Evolutionary conservation across 2,797 vertebrate genomes (phyloP).

Genomic region (Borostomias antarcticus): DNA sequence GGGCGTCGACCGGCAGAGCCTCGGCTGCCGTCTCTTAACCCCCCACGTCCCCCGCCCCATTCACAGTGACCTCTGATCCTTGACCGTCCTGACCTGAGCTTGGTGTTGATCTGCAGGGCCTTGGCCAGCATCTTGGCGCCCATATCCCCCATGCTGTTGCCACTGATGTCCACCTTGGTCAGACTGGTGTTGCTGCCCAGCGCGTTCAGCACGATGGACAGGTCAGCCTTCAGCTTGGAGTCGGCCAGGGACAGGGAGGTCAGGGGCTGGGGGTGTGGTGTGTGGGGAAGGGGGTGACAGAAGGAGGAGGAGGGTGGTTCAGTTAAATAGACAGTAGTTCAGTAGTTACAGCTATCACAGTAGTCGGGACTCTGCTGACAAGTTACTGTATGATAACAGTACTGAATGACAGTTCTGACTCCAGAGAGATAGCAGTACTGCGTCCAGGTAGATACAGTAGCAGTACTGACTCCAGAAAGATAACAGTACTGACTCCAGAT

Average conservation of each 20-base stretch:
- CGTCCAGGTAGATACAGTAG: too few species aligned
- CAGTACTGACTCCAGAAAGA: too few species aligned
- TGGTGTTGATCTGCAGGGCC: constrained; percentile 96
- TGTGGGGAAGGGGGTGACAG: neutral
- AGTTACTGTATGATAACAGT: too few species aligned
- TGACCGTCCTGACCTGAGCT: constrained; percentile 76
- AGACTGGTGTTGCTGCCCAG: constrained; percentile 94
- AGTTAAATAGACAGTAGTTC: neutral
- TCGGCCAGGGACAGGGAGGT: constrained; percentile 92
- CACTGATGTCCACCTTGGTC: constrained; percentile 93
- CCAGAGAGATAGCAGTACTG: too few species aligned
- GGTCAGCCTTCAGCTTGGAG: constrained; percentile 91
- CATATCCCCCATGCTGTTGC: constrained; percentile 96
- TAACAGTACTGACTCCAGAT: too few species aligned
- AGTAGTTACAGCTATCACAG: too few species aligned
- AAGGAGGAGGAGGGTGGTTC: neutral
- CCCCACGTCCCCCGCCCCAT: neutral
- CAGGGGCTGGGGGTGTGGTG: constrained; percentile 78
- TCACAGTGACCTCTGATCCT: neutral
- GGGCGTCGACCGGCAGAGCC: too few species aligned
- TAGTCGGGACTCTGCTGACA: too few species aligned
- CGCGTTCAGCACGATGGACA: constrained; percentile 92
- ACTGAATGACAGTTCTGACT: too few species aligned
- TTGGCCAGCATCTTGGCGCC: constrained; percentile 97
- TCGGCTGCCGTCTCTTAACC: too few species aligned